Evolutionary conservation across 1,140 invertebrate genomes (phyloP).

Genomic region (Hirudo medicinalis): DNA sequence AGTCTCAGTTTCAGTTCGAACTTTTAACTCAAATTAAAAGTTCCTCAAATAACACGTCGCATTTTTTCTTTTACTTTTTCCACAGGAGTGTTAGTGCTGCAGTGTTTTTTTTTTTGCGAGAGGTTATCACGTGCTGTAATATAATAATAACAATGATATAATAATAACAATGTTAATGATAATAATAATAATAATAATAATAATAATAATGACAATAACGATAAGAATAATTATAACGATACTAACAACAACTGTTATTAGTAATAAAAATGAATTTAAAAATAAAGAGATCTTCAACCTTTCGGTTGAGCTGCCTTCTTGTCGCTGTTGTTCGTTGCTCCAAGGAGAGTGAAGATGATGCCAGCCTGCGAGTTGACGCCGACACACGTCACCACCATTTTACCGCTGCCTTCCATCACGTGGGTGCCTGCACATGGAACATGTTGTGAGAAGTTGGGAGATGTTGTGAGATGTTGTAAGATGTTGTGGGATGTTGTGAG

Average conservation of each 20-base stretch:
- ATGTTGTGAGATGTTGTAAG: not conserved
- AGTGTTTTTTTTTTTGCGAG: too few relatives aligned
- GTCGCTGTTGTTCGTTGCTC: conserved; percentile 75
- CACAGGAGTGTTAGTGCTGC: too few relatives aligned
- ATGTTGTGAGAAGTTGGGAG: not conserved
- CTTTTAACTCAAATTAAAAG: too few relatives aligned
- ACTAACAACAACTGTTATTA: not conserved
- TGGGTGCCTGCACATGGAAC: conserved; percentile 62
- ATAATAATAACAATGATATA: too few relatives aligned
- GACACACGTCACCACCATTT: conserved; percentile 95
- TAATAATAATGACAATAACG: too few relatives aligned
- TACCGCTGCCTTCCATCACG: conserved; percentile 99
- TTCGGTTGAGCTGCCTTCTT: not conserved
- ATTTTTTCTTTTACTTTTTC: too few relatives aligned
- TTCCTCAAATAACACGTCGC: too few relatives aligned
- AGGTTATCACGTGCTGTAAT: too few relatives aligned
- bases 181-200: too few relatives aligned
- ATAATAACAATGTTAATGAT: too few relatives aligned
- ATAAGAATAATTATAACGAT: not conserved
- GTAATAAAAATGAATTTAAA: too few relatives aligned
- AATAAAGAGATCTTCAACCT: conserved; percentile 54
- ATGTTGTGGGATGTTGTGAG: not conserved
- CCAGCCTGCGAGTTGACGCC: conserved; percentile 98
- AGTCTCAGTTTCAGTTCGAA: too few relatives aligned
- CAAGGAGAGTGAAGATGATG: conserved; percentile 95